phyloP scores from a whole-genome alignment of 92 coral and sea anemone species.

The Actinostola sp. region DNA sequence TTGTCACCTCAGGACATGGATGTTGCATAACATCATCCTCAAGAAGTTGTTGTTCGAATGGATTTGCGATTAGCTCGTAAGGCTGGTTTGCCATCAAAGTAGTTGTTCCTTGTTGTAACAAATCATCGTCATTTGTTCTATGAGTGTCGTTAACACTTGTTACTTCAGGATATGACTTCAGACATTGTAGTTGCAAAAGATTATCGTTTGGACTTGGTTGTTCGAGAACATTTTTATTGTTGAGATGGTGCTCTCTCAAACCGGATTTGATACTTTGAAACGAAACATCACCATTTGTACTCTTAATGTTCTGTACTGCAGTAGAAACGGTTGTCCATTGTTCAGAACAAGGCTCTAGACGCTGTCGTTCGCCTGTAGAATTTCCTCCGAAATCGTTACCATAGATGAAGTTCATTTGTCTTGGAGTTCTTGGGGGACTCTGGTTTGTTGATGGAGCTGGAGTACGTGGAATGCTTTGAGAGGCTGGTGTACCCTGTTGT shows the following conservation, averaged over 20 bases:
- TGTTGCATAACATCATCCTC: slow-evolving; percentile 13
- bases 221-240: neutral
- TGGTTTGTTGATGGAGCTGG: slow-evolving; percentile 51
- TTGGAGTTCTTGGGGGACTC: slow-evolving; percentile 31
- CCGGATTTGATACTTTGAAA: no score
- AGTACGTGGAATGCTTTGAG: slow-evolving; percentile 21
- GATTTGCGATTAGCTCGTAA: neutral
- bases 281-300: no score
- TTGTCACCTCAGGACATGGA: neutral
- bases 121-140: neutral
- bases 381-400: neutral
- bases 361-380: neutral
- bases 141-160: neutral
- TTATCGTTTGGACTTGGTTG: no score
- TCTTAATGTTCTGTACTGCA: no score
- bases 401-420: neutral
- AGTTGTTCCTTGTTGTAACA: neutral
- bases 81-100: slow-evolving; percentile 8
- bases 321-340: no score
- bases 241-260: no score
- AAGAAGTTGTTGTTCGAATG: slow-evolving; percentile 14
- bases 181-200: neutral
- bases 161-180: neutral
- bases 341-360: no score
- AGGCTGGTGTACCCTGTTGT: slow-evolving; percentile 11